Percentiles rank a stretch among this genome's conserved stretches.
These are phyloP conservation scores for Charadrius vociferus DNA, from an alignment of 2,113 vertebrate genomes.

Conservation along the genomic window DNA sequence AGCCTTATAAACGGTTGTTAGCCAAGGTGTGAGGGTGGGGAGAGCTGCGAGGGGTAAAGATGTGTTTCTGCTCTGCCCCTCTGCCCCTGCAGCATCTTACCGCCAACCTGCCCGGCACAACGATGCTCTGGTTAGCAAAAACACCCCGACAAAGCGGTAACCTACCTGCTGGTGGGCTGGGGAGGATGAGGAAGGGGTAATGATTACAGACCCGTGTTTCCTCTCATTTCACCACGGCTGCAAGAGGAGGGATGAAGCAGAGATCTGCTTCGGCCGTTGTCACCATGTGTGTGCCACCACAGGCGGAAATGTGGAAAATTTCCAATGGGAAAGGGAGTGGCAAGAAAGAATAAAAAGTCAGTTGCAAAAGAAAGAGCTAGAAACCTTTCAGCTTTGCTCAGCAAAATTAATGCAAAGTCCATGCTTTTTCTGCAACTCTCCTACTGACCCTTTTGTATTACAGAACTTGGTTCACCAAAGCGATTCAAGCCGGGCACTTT, in stretches of 20 bases:
- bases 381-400: neutral
- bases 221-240: neutral
- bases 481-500: neutral
- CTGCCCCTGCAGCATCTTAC: neutral
- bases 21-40: neutral
- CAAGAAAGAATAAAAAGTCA: neutral
- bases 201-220: neutral
- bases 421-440: neutral
- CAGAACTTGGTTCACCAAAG: neutral
- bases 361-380: neutral
- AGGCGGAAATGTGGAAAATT: neutral
- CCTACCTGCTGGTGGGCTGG: neutral
- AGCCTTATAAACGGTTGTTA: neutral
- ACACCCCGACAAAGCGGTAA: too few species aligned
- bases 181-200: neutral
- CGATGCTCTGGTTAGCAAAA: neutral
- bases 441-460: accelerated
- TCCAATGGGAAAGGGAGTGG: constrained; percentile 15
- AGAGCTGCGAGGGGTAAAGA: neutral
- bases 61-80: neutral
- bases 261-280: neutral
- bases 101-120: neutral
- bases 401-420: neutral
- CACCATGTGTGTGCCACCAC: neutral
- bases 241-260: neutral